Conservation (phyloP, 2,888 invertebrate species). For the Acleris sparsana region DNA sequence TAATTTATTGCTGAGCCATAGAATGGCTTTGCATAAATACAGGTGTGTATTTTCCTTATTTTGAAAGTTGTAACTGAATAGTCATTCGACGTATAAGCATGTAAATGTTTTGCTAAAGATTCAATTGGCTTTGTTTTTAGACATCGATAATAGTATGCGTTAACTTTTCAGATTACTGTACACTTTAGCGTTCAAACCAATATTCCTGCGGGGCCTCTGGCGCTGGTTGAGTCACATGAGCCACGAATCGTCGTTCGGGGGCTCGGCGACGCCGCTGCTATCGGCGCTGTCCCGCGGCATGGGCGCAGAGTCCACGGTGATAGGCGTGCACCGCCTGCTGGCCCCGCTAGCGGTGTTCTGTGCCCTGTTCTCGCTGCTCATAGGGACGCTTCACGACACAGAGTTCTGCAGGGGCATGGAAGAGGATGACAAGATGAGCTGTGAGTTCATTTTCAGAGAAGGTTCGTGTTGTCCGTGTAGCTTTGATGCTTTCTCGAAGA, state of each 20-base stretch:
- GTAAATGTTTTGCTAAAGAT: too few species aligned
- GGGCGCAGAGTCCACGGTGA: conserved; percentile 77
- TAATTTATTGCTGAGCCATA: conserved; percentile 91
- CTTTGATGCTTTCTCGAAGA: too few species aligned
- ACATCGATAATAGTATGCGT: neutral
- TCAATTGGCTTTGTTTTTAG: neutral
- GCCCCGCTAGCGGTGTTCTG: conserved; percentile 93
- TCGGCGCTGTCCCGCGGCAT: conserved; percentile 87
- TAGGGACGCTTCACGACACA: conserved; percentile 93
- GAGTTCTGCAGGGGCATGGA: conserved; percentile 87
- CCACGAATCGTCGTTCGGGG: conserved; percentile 68
- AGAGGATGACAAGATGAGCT: conserved; percentile 64
- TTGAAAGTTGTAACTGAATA: too few species aligned
- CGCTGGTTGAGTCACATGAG: conserved; percentile 77
- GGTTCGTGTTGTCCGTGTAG: conserved; percentile 4
- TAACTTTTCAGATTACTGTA: conserved; percentile 85
- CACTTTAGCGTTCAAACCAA: conserved; percentile 90
- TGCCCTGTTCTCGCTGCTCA: conserved; percentile 89
- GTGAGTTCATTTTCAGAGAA: conserved; percentile 50
- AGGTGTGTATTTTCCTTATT: conserved; percentile 79
- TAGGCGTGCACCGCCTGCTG: conserved; percentile 87
- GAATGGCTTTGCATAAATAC: conserved; percentile 92
- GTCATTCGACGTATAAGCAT: too few species aligned
- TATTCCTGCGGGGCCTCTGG: conserved; percentile 91
- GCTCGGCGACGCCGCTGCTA: conserved; percentile 83